Evolutionary conservation across 1,140 invertebrate genomes (phyloP).

Genomic region (Goniozus legneri): DNA sequence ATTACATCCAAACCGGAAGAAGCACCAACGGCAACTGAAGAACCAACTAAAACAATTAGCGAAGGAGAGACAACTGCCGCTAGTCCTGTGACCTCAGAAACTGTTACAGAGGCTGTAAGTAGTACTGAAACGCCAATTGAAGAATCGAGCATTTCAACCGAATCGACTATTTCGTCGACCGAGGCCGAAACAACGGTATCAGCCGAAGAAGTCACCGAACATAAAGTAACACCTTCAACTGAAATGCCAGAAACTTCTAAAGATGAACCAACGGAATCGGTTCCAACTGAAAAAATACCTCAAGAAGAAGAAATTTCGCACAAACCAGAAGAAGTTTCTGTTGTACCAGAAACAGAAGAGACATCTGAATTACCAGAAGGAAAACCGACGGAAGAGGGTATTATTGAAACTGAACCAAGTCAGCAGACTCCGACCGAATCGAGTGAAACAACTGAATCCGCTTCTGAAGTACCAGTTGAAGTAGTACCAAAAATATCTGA

Average conservation of each 20-base stretch:
- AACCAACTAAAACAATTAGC: constrained; percentile 7
- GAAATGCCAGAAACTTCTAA: constrained; percentile 7
- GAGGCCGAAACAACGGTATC: background rate
- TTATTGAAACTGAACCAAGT: constrained; percentile 8
- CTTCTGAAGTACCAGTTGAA: too few relatives aligned
- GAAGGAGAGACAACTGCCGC: constrained; percentile 13
- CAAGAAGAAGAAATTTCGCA: constrained; percentile 19
- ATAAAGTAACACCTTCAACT: background rate
- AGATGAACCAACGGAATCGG: constrained; percentile 19
- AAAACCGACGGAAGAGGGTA: background rate
- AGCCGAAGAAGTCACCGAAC: constrained; percentile 3
- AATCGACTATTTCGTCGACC: background rate
- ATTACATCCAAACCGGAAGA: constrained; percentile 10
- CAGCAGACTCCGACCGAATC: constrained; percentile 10
- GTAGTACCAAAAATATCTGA: too few relatives aligned
- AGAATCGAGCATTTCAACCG: background rate
- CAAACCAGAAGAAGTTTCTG: constrained; percentile 25
- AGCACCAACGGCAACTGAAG: constrained; percentile 12
- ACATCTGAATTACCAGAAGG: constrained; percentile 13
- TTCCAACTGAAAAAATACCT: constrained; percentile 17
- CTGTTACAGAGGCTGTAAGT: constrained; percentile 5
- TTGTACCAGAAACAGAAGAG: constrained; percentile 13
- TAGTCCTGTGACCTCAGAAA: background rate
- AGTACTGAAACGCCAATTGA: constrained; percentile 14
- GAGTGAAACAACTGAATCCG: too few relatives aligned